phyloP scores from a whole-genome alignment of 2,888 invertebrate species.

The Dicyrtoma fusca region DNA sequence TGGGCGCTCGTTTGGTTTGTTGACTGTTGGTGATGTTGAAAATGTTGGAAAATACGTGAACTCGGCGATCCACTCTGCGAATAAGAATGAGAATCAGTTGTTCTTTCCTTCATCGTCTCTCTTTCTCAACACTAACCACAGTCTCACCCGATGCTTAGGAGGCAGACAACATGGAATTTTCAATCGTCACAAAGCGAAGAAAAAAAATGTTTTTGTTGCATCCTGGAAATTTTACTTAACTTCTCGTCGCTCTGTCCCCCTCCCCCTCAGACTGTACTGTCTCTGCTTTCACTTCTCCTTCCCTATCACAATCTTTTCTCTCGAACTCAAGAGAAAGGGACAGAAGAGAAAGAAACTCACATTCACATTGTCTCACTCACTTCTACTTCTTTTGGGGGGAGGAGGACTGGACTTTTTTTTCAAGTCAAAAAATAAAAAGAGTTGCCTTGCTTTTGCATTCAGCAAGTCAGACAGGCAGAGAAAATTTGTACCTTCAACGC shows the following conservation, averaged over 20 bases:
- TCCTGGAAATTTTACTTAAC: conserved; percentile 3
- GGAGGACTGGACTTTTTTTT: not conserved
- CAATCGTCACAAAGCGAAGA: conserved; percentile 16
- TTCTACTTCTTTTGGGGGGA: too few relatives aligned
- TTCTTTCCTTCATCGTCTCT: not conserved
- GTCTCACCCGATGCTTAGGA: not conserved
- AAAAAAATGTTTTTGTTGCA: not conserved
- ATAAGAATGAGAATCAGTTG: not conserved
- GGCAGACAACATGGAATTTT: conserved; percentile 6
- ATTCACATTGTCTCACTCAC: not conserved
- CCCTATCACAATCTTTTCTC: not conserved
- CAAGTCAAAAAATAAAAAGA: not conserved
- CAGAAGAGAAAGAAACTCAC: not conserved
- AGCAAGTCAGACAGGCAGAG: too few relatives aligned
- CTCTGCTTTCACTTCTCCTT: not conserved
- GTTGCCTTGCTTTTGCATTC: not conserved
- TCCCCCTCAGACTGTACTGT: not conserved
- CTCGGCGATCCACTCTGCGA: too few relatives aligned
- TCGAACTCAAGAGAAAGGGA: not conserved
- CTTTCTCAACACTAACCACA: not conserved
- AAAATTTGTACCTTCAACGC: too few relatives aligned
- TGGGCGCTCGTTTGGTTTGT: not conserved
- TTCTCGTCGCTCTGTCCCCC: not conserved
- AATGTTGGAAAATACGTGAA: too few relatives aligned
- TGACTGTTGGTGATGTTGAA: too few relatives aligned